Percentiles rank a stretch among this genome's conserved stretches.
These are phyloP conservation scores for Xenopus laevis DNA, from an alignment of 2,113 vertebrate genomes.

Conservation along the genomic window DNA sequence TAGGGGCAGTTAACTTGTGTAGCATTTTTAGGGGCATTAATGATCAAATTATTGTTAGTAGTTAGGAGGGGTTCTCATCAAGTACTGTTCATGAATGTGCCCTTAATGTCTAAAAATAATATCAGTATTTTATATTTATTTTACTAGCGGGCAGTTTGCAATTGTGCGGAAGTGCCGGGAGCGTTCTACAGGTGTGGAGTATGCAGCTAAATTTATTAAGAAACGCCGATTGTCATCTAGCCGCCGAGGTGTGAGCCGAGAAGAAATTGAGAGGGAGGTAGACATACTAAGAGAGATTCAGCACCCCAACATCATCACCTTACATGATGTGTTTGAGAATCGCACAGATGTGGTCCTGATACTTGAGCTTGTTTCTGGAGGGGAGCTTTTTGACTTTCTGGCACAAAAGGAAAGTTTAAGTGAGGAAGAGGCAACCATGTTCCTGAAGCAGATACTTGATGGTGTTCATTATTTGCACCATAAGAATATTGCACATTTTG, in stretches of 20 bases:
- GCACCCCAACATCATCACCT: constrained; percentile 96
- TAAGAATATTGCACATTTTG: constrained; percentile 92
- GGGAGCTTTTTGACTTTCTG: constrained; percentile 94
- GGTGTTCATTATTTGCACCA: constrained; percentile 93
- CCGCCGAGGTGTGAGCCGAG: constrained; percentile 88
- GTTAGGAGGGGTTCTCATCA: no score
- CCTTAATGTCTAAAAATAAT: no score
- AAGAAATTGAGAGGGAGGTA: constrained; percentile 95
- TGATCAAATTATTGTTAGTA: no score
- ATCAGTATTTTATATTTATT: no score
- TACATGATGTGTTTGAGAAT: constrained; percentile 97
- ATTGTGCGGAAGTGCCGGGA: constrained; percentile 92
- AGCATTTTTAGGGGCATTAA: no score
- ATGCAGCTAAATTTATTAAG: constrained; percentile 96
- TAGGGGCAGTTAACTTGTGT: no score
- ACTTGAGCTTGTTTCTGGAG: constrained; percentile 91
- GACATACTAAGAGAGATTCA: constrained; percentile 93
- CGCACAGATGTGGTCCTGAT: constrained; percentile 96
- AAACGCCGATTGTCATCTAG: constrained; percentile 91
- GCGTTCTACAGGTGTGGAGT: constrained; percentile 74
- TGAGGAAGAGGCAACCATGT: constrained; percentile 94
- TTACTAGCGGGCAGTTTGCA: constrained; percentile 85
- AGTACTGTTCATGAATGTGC: no score
- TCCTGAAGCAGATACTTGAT: constrained; percentile 95
- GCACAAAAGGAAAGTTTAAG: constrained; percentile 94